phyloP scores from a whole-genome alignment of 2,113 vertebrate species.

The Bubalus kerabau region DNA sequence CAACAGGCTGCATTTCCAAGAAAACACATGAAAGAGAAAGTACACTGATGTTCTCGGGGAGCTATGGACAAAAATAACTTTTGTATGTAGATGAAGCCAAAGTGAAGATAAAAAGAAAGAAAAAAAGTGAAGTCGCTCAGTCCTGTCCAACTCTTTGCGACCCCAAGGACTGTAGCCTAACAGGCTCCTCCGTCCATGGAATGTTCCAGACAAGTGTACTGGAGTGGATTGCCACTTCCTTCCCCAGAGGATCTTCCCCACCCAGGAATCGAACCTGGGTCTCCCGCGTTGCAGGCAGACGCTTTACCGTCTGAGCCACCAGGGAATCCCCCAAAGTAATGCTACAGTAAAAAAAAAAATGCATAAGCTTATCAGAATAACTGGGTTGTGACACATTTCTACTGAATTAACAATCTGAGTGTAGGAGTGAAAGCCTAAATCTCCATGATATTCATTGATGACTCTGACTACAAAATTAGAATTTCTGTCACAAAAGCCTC shows the following conservation, averaged over 20 bases:
- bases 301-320: background rate
- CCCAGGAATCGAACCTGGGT: background rate
- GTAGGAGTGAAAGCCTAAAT: background rate
- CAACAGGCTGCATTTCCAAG: background rate
- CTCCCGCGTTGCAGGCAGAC: accelerated
- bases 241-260: background rate
- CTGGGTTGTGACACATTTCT: background rate
- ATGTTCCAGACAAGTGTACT: background rate
- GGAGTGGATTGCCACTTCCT: background rate
- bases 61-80: background rate
- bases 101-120: background rate
- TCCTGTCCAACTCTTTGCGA: background rate
- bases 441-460: background rate
- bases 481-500: background rate
- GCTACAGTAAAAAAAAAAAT: background rate
- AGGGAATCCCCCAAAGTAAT: background rate
- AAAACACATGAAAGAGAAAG: background rate
- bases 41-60: background rate
- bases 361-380: background rate
- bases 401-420: background rate
- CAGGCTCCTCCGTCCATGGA: background rate
- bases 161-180: background rate
- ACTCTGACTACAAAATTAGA: constrained; percentile 22
- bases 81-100: background rate
- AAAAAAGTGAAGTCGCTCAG: background rate